Evolutionary conservation across 2,888 invertebrate species (phyloP).

Genomic region (Mamestra brassicae): DNA sequence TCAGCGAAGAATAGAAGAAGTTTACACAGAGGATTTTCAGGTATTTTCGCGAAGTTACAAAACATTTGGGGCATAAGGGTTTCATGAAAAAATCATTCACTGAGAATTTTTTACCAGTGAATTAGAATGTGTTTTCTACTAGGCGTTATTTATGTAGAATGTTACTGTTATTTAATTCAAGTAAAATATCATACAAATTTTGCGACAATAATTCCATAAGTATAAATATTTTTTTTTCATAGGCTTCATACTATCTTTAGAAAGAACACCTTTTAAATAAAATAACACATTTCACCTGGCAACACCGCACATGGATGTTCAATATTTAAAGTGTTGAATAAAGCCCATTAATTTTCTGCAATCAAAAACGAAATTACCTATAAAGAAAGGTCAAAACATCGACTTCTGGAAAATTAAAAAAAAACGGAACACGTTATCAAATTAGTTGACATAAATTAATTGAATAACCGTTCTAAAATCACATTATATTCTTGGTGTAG

Average conservation of each 20-base stretch:
- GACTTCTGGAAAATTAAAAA: too few relatives aligned
- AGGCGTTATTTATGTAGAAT: background rate
- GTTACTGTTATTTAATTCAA: background rate
- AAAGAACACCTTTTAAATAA: too few relatives aligned
- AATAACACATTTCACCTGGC: too few relatives aligned
- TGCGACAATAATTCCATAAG: background rate
- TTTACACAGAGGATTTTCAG: constrained; percentile 83
- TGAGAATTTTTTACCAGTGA: background rate
- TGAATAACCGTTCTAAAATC: background rate
- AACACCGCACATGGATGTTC: too few relatives aligned
- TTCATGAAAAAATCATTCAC: background rate
- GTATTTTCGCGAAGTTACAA: constrained; percentile 67
- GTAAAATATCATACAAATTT: background rate
- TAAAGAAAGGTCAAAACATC: too few relatives aligned
- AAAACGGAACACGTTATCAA: background rate
- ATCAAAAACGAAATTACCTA: too few relatives aligned
- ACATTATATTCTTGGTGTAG: background rate
- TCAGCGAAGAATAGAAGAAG: constrained; percentile 82
- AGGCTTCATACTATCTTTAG: background rate
- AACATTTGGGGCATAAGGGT: background rate
- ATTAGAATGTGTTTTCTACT: background rate
- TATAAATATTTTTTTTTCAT: background rate
- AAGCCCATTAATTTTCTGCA: too few relatives aligned
- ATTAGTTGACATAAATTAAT: background rate
- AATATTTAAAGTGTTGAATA: too few relatives aligned